phyloP scores from a whole-genome alignment of 2,888 invertebrate species.

The Nephrotoma flavescens region DNA sequence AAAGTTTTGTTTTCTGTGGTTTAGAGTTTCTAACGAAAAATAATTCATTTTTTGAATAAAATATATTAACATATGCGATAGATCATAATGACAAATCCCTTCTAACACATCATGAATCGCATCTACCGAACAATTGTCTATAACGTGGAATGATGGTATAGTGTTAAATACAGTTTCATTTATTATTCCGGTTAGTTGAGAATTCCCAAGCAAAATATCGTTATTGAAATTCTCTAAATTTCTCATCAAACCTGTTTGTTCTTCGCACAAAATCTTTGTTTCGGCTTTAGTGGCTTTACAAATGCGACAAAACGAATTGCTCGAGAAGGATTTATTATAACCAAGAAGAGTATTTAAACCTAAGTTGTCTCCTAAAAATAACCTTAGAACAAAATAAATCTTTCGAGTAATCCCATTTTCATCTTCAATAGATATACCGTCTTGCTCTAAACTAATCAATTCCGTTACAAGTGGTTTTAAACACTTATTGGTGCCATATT shows the following conservation, averaged over 20 bases:
- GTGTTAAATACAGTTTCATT: not conserved
- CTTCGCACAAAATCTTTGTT: slow-evolving; percentile 9
- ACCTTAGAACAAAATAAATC: not conserved
- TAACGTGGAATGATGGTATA: not conserved
- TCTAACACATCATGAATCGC: not conserved
- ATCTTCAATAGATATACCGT: slow-evolving; percentile 13
- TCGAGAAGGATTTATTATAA: slow-evolving; percentile 14
- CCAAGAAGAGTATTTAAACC: slow-evolving; percentile 15
- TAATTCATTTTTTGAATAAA: not conserved
- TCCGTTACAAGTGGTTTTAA: slow-evolving; percentile 16
- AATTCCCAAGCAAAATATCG: not conserved
- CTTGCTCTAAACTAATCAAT: slow-evolving; percentile 14
- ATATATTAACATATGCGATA: not conserved
- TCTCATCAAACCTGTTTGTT: slow-evolving; percentile 11
- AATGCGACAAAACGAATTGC: slow-evolving; percentile 17
- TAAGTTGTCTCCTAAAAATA: slow-evolving; percentile 11
- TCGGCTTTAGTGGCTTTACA: slow-evolving; percentile 14
- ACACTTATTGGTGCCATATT: slow-evolving; percentile 15
- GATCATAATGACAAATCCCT: not conserved
- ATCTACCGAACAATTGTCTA: not conserved
- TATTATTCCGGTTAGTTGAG: not conserved
- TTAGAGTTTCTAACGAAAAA: not conserved
- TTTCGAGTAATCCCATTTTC: not conserved
- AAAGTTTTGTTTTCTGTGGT: not conserved
- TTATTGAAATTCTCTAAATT: not conserved